These are phyloP conservation scores for Ichneumoninae sp. DNA, from an alignment of 2,888 invertebrate genomes.

Conservation along the genomic window DNA sequence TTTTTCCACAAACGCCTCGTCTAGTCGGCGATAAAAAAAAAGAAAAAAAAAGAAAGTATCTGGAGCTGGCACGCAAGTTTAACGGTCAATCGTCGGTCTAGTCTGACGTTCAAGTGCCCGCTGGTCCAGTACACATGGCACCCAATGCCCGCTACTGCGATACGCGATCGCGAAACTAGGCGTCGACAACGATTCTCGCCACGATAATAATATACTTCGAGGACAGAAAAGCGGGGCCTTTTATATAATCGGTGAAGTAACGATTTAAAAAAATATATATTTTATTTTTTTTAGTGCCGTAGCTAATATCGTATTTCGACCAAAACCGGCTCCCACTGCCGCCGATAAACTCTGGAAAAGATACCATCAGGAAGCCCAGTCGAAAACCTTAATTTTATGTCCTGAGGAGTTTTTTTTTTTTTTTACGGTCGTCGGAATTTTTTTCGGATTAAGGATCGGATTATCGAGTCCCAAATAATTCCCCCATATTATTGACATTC, in stretches of 20 bases:
- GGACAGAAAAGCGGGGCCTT: not conserved
- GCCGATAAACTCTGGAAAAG: not conserved
- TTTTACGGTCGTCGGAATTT: not conserved
- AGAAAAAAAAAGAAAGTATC: constrained; percentile 1
- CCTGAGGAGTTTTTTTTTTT: not conserved
- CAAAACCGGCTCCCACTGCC: not conserved
- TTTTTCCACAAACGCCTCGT: constrained; percentile 32
- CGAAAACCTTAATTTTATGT: not conserved
- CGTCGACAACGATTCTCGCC: constrained; percentile 61
- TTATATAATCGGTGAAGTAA: not conserved
- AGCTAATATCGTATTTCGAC: not conserved
- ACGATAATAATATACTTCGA: constrained; percentile 42
- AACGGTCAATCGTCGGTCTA: constrained; percentile 60
- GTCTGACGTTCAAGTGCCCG: constrained; percentile 42
- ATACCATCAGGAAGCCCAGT: not conserved
- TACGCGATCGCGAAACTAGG: constrained; percentile 51
- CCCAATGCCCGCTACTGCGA: constrained; percentile 6
- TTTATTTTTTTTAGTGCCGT: not conserved
- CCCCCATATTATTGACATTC: not conserved
- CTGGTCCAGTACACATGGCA: constrained; percentile 10
- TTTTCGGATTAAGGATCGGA: not conserved
- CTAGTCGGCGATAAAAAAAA: constrained; percentile 12
- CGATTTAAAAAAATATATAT: not conserved
- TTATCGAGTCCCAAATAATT: not conserved
- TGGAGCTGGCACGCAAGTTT: constrained; percentile 54